Base-by-base conservation (phyloP, 2,113 vertebrate genomes). In the Lethenteron reissneri region DNA sequence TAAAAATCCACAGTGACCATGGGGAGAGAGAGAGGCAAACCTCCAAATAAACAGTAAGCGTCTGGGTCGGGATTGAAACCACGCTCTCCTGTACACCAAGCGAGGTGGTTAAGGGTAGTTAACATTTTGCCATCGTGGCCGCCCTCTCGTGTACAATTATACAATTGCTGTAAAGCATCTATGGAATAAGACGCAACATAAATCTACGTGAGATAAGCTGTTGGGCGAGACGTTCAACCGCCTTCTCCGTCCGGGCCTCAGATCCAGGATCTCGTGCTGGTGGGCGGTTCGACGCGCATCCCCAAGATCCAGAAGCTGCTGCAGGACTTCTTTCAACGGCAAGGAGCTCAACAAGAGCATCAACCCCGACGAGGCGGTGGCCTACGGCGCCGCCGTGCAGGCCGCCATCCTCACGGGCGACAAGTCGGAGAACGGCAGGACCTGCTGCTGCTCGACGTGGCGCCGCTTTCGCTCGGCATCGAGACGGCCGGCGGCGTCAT, bases 321-420 rank as follows among this genome's bases (percentile, higher is more conserved):
- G 13, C 84, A 86, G 75, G 85, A 87, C 74, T 85, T 87, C 76
- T 87, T n/a, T 87, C 79, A 84, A 85, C 8, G 85, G 85, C 8
- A 84, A 83, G 70, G 85, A 86, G 76, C 82, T 86, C 57, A 86
- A 85, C 79, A 86, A 86, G 75, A 86, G 85, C 77, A 85, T 87
- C 80, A 86, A 87, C 41, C 85, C 85, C 0, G 85, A 87, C 62
- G 85, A 87, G 72, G 85, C 85, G 1, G 85, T 87, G 75, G 85
- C 85, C 19, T 85, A 85, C 0, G 85, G 85, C 0, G 85, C 85
- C 7, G 85, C 85, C 0, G 85, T 87, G 15, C 85, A 86, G 74
- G 85, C 85, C 1, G 85, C 85, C 21, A 87, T 87, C 62, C 83
- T 86, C 41, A 84, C 81, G 74, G 85, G 85, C 10, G 85, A 86